Base-by-base conservation (phyloP, 1,140 invertebrate species). In the Drosophila virilis region DNA sequence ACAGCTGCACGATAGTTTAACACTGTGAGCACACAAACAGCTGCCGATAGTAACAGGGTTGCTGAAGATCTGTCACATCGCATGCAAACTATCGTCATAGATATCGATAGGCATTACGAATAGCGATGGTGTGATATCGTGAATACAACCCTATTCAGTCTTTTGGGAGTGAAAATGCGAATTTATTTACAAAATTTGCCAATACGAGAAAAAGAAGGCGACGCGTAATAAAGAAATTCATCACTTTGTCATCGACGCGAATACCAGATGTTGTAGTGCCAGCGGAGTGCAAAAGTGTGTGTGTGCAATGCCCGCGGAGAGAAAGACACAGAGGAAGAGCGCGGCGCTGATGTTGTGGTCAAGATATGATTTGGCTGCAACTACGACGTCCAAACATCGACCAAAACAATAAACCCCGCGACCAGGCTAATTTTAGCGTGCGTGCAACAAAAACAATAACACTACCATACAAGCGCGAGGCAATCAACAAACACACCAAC, bases 331-430 rank as follows among this genome's bases (percentile, higher is more conserved):
- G 33, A 52, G 60, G 65, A 66, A 68, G 76, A 60, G 68, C 64
- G 75, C 48, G 77, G 62, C 38, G 38, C 54, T 60, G 70, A 43
- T 67, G 52, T 82, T 77, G 74, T 79, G 74, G 78, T 75, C 78
- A 80, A 74, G 75, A 74, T 78, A 73, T 80, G 70, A 74, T 77
- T 74, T 83, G 76, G 80, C 71, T 68, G 58, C 66, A 72, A 59
- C 60, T 61, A 60, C 71, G 48, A 61, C 33, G 55, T 48, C 33
- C 46, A 70, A 70, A 76, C 67, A 75, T 70, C 60, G 61, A 74
- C 72, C 73, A 78, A 77, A 78, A 61, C 57, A 78, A 72, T 82
- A 82, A 82, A 75, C 58, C 46, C 61, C 38, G 43, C 45, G 52
- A 58, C 38, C 60, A 78, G 66, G 54, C 76, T 79, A 79, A 77